Conservation (phyloP, 2,888 invertebrate species). For the Tipula unca region DNA sequence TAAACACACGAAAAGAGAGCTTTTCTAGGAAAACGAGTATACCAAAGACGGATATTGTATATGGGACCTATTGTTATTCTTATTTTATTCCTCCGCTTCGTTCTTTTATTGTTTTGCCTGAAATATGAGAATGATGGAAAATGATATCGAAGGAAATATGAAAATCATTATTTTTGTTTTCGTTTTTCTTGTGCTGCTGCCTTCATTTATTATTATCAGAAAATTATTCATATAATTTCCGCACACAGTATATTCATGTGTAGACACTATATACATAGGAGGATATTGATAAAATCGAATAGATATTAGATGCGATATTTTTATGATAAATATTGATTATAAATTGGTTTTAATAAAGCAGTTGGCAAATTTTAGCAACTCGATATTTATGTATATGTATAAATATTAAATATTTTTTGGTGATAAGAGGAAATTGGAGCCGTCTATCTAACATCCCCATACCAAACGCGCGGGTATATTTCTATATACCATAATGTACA, state of each 20-base stretch:
- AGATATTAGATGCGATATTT: background rate
- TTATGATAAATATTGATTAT: background rate
- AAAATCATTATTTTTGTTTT: background rate
- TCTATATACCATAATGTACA: background rate
- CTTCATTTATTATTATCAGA: background rate
- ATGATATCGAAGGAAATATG: background rate
- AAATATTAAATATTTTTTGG: background rate
- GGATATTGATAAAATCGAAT: background rate
- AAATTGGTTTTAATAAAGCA: background rate
- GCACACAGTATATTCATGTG: background rate
- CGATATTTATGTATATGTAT: background rate
- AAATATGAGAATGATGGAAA: background rate
- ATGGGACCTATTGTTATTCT: background rate
- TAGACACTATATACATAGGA: background rate
- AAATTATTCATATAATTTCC: conserved; percentile 8
- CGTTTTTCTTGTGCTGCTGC: background rate
- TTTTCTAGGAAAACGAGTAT: background rate
- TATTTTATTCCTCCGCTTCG: background rate
- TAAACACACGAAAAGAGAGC: background rate
- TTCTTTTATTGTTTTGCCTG: background rate
- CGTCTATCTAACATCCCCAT: background rate
- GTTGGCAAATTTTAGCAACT: background rate
- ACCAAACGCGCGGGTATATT: background rate
- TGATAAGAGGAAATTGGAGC: background rate
- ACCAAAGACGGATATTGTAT: background rate